Evolutionary conservation across 2,113 vertebrate genomes (phyloP).

Genomic region (Corapipo altera): DNA sequence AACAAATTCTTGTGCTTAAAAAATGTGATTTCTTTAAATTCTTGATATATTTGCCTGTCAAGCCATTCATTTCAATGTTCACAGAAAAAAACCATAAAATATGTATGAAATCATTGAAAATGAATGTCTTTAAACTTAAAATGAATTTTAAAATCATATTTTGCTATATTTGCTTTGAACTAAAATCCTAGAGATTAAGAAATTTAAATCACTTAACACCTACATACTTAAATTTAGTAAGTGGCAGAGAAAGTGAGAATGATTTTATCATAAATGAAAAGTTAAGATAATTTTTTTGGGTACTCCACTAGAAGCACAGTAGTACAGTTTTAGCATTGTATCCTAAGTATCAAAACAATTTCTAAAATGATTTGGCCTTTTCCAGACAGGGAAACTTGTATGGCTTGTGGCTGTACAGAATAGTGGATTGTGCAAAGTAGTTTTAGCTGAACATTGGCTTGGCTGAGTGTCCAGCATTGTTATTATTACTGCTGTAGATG

Average conservation of each 20-base stretch:
- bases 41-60: not conserved
- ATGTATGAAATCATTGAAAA: not conserved
- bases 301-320: not conserved
- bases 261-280: constrained; percentile 3
- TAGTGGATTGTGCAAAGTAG: not conserved
- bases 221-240: not conserved
- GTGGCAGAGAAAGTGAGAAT: not conserved
- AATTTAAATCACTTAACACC: not conserved
- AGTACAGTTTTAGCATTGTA: not conserved
- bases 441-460: not conserved
- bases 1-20: not conserved
- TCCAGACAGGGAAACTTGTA: not conserved
- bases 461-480: not conserved
- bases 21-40: not conserved
- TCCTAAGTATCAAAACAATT: not conserved
- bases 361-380: not conserved
- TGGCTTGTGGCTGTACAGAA: not conserved
- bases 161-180: constrained; percentile 19
- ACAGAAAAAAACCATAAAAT: not conserved
- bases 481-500: constrained; percentile 21
- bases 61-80: not conserved
- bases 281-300: not conserved
- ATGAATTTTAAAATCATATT: not conserved
- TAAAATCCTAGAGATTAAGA: not conserved
- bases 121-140: not conserved